Evolutionary conservation across 1,140 invertebrate genomes (phyloP).

Genomic region (Pristionchus pacificus): DNA sequence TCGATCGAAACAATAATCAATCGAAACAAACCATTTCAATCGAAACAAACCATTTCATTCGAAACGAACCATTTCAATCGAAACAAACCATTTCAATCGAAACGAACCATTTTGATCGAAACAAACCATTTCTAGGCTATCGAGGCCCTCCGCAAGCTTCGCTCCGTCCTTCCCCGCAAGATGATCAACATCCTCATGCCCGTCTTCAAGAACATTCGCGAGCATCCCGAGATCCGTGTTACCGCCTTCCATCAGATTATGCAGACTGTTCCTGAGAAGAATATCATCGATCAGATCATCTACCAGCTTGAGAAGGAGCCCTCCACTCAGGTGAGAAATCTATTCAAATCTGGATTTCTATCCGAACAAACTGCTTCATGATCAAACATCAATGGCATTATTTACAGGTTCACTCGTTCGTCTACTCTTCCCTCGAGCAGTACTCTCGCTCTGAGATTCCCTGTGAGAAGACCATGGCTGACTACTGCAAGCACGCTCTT

Average conservation of each 20-base stretch:
- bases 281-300: constrained; percentile 46
- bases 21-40: too few relatives aligned
- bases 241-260: constrained; percentile 43
- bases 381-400: too few relatives aligned
- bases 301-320: constrained; percentile 38
- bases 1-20: too few relatives aligned
- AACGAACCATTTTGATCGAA: constrained; percentile 47
- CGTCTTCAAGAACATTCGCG: constrained; percentile 45
- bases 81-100: constrained; percentile 34
- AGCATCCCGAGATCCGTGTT: constrained; percentile 47
- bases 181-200: constrained; percentile 47
- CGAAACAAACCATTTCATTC: too few relatives aligned
- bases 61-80: too few relatives aligned
- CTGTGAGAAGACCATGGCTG: constrained; percentile 30
- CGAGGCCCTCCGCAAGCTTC: constrained; percentile 46
- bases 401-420: constrained; percentile 47
- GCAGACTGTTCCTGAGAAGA: constrained; percentile 36
- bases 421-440: constrained; percentile 35
- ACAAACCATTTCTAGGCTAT: constrained; percentile 51
- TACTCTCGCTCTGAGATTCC: constrained; percentile 40
- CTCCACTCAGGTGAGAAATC: too few relatives aligned
- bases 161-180: constrained; percentile 39
- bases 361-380: constrained; percentile 45
- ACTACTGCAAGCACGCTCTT: constrained; percentile 17
- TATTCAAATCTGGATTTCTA: constrained; percentile 26